Evolutionary conservation across 2,797 vertebrate species (phyloP).

Genomic region (Coluber constrictor): DNA sequence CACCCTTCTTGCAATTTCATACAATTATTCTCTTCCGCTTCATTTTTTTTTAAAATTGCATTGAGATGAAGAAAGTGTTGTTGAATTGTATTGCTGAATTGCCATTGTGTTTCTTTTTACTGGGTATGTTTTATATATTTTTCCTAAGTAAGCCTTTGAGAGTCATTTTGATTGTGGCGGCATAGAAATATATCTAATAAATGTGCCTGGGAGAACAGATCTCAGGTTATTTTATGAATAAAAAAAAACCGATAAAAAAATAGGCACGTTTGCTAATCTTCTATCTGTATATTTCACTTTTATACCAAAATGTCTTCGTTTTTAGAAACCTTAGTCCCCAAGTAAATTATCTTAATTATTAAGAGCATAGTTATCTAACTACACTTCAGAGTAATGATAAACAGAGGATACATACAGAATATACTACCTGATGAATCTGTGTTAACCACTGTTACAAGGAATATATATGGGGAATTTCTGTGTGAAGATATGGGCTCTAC

Average conservation of each 20-base stretch:
- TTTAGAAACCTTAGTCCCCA: background rate
- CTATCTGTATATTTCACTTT: background rate
- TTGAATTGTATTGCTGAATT: background rate
- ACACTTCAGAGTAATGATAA: background rate
- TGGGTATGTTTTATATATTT: background rate
- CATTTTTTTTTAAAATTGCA: slow-evolving; percentile 7
- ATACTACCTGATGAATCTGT: background rate
- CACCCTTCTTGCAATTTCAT: slow-evolving; percentile 16
- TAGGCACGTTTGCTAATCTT: background rate
- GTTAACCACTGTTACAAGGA: background rate
- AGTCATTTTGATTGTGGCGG: background rate
- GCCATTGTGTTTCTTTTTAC: background rate
- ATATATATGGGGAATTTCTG: background rate
- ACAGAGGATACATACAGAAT: background rate
- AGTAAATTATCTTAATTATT: background rate
- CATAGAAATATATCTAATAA: background rate
- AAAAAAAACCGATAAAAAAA: background rate
- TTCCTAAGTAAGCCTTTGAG: background rate
- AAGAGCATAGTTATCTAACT: background rate
- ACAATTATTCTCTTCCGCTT: slow-evolving; percentile 22
- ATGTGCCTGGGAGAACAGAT: background rate
- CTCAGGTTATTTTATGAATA: background rate
- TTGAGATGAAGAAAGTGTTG: background rate
- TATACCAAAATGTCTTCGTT: background rate
- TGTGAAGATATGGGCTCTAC: background rate